Evolutionary conservation across 2,888 invertebrate genomes (phyloP).

Genomic region (Brachyopa scutellaris): DNA sequence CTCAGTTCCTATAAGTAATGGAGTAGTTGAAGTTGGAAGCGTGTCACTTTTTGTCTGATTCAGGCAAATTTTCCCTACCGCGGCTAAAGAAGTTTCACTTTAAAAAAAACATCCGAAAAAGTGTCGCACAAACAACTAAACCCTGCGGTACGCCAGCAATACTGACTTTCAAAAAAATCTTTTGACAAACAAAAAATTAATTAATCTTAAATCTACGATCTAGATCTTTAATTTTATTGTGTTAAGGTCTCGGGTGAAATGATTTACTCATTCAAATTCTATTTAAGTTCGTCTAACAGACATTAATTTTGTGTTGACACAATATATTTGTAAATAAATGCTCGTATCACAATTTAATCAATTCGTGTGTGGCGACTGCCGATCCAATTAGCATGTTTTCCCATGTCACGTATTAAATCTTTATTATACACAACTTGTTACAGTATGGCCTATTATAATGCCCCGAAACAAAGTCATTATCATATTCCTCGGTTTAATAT

Average conservation of each 20-base stretch:
- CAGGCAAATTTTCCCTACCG: no score
- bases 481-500: no score
- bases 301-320: not conserved
- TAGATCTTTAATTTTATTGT: not conserved
- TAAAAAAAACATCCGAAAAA: no score
- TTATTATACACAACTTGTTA: not conserved
- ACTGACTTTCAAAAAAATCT: no score
- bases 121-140: no score
- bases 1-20: no score
- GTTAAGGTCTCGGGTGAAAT: not conserved
- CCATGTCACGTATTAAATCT: conserved; percentile 12
- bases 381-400: conserved; percentile 6
- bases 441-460: conserved; percentile 2
- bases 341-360: not conserved
- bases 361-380: conserved; percentile 2
- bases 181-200: not conserved
- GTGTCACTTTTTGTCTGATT: no score
- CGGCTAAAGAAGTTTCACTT: no score
- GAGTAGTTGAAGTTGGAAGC: no score
- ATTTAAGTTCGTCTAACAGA: not conserved
- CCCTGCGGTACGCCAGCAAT: no score
- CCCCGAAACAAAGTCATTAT: not conserved
- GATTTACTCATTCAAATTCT: conserved; percentile 22
- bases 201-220: not conserved
- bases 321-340: not conserved